Percentiles rank a stretch among this genome's conserved stretches.
These are phyloP conservation scores for Leucoma salicis DNA, from an alignment of 2,888 invertebrate species.

Conservation along the genomic window DNA sequence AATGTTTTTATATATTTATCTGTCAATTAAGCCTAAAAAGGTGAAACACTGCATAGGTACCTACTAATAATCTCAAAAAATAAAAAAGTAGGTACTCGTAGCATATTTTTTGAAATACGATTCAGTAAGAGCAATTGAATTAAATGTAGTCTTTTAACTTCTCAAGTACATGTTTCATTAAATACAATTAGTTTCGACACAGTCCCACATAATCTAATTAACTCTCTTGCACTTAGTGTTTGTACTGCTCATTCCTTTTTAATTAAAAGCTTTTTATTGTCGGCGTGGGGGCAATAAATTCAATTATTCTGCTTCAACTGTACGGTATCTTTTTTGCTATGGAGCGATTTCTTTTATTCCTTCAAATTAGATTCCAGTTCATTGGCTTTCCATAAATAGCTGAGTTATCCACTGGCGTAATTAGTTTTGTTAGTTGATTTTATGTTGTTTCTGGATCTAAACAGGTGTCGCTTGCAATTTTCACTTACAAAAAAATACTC, in stretches of 20 bases:
- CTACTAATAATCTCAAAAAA: too few relatives aligned
- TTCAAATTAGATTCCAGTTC: constrained; percentile 31
- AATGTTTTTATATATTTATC: too few relatives aligned
- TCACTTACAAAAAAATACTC: too few relatives aligned
- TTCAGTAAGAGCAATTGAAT: too few relatives aligned
- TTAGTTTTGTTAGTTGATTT: constrained; percentile 1
- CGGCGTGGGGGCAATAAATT: constrained; percentile 36
- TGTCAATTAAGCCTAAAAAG: too few relatives aligned
- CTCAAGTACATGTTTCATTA: constrained; percentile 1
- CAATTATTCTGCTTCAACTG: constrained; percentile 35
- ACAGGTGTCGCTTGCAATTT: neutral
- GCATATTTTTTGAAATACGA: too few relatives aligned
- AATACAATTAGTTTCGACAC: constrained; percentile 11
- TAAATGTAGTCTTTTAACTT: too few relatives aligned
- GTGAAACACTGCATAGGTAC: too few relatives aligned
- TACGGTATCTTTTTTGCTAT: constrained; percentile 13
- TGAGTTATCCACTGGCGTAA: constrained; percentile 3
- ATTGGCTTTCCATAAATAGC: constrained; percentile 15
- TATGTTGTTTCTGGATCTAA: neutral
- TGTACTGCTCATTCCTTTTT: constrained; percentile 30
- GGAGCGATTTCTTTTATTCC: constrained; percentile 19
- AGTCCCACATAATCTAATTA: constrained; percentile 29
- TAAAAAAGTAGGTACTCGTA: too few relatives aligned
- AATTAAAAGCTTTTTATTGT: constrained; percentile 42
- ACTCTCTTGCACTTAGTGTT: constrained; percentile 26